Conservation (phyloP, 2,797 vertebrate species). For the Tokudaia tokunoshimensis region DNA sequence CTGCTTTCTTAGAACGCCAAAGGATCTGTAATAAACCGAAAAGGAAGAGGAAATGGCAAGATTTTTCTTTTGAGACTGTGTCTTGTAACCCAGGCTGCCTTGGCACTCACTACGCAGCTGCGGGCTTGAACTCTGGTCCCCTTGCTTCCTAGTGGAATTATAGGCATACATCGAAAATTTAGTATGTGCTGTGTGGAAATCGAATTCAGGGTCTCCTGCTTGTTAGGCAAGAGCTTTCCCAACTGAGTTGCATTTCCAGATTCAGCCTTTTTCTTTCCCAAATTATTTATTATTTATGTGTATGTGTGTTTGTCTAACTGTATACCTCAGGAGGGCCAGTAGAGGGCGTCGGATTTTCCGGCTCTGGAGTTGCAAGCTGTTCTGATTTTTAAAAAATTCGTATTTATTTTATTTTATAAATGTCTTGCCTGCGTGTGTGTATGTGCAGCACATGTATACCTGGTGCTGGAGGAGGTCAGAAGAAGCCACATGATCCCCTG, state of each 20-base stretch:
- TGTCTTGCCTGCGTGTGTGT: background rate
- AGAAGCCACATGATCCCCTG: background rate
- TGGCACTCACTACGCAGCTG: background rate
- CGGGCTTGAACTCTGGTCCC: background rate
- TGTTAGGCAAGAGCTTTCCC: background rate
- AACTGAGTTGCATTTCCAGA: background rate
- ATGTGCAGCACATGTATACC: background rate
- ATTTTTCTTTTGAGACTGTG: background rate
- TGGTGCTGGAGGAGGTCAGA: background rate
- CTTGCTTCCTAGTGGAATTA: background rate
- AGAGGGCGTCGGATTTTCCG: too few relatives aligned
- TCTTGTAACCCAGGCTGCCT: background rate
- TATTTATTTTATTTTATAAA: background rate
- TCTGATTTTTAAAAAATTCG: background rate
- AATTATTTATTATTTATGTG: background rate
- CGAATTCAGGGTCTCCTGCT: background rate
- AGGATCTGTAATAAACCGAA: constrained; percentile 1
- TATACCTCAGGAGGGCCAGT: background rate
- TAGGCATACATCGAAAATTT: background rate
- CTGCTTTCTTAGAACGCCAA: background rate
- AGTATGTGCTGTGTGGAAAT: background rate
- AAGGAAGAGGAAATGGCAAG: background rate
- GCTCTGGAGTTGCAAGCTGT: background rate
- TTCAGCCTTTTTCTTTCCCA: background rate
- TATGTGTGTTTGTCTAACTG: background rate